phyloP scores from a whole-genome alignment of 2,888 invertebrate species.

The Apamea anceps region DNA sequence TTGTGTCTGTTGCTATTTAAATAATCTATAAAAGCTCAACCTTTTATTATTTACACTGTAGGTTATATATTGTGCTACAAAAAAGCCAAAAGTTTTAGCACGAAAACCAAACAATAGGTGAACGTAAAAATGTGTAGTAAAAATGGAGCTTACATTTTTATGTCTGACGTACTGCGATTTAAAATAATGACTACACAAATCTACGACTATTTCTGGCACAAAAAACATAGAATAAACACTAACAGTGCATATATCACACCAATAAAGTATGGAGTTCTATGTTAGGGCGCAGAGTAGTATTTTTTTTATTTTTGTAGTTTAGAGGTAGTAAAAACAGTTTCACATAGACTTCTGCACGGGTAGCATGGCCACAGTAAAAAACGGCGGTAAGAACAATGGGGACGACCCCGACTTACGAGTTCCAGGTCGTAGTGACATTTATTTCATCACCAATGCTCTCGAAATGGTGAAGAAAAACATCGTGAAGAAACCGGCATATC shows the following conservation, averaged over 20 bases:
- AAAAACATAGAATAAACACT: background rate
- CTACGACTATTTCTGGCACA: background rate
- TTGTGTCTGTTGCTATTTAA: too few species aligned
- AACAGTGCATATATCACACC: background rate
- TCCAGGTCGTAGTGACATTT: too few species aligned
- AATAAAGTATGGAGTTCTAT: background rate
- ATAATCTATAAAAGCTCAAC: too few species aligned
- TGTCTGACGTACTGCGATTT: slow-evolving; percentile 18
- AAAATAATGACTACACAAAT: slow-evolving; percentile 36
- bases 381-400: background rate
- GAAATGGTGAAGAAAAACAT: too few species aligned
- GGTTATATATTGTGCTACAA: background rate
- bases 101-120: slow-evolving; percentile 26
- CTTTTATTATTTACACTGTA: too few species aligned
- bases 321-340: background rate
- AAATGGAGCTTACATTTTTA: slow-evolving; percentile 41
- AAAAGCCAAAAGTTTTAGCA: background rate
- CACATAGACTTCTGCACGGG: too few species aligned
- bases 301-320: background rate
- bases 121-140: slow-evolving; percentile 18
- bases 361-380: background rate
- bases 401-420: too few species aligned
- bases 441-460: too few species aligned
- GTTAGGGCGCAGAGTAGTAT: background rate
- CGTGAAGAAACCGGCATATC: too few species aligned